A percentile compares a stretch with the other conserved stretches of the same genome.
These are phyloP conservation scores for Apodemia mormo DNA, from an alignment of 2,888 invertebrate genomes.

Conservation along the genomic window DNA sequence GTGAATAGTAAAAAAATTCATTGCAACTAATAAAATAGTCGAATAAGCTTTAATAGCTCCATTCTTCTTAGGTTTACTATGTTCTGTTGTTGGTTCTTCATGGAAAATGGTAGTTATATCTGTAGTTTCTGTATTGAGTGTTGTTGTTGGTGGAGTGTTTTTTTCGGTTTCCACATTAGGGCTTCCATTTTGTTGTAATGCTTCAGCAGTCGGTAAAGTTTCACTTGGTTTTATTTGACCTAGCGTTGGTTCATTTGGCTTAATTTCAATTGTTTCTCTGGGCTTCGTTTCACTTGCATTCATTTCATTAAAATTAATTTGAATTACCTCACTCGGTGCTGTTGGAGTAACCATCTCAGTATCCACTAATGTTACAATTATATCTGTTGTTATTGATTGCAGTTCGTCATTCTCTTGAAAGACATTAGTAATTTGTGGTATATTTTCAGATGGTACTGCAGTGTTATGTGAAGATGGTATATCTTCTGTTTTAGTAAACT, in stretches of 20 bases:
- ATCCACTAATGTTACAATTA: slow-evolving; percentile 25
- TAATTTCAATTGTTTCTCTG: neutral
- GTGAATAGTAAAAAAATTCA: neutral
- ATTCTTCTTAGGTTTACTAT: slow-evolving; percentile 24
- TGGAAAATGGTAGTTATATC: slow-evolving; percentile 30
- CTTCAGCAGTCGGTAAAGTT: slow-evolving; percentile 57
- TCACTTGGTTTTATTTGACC: slow-evolving; percentile 41
- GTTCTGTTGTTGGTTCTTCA: slow-evolving; percentile 27
- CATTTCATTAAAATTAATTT: slow-evolving; percentile 17
- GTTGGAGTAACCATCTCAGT: slow-evolving; percentile 4
- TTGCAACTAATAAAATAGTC: neutral
- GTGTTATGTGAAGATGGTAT: neutral
- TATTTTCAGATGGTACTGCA: neutral
- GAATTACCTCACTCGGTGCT: slow-evolving; percentile 11
- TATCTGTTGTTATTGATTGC: slow-evolving; percentile 24
- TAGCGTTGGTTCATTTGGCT: neutral
- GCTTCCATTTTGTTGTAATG: slow-evolving; percentile 58
- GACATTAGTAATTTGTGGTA: neutral
- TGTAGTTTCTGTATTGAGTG: slow-evolving; percentile 34
- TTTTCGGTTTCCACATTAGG: slow-evolving; percentile 44
- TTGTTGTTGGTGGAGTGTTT: slow-evolving; percentile 42
- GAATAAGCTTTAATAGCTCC: slow-evolving; percentile 16
- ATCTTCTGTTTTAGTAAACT: neutral
- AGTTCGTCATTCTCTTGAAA: neutral
- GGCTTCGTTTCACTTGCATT: neutral